A percentile compares a stretch with the other conserved stretches of the same genome.
Evolutionary conservation across 2,888 invertebrate genomes (phyloP).

Genomic region (Philaethria dido): DNA sequence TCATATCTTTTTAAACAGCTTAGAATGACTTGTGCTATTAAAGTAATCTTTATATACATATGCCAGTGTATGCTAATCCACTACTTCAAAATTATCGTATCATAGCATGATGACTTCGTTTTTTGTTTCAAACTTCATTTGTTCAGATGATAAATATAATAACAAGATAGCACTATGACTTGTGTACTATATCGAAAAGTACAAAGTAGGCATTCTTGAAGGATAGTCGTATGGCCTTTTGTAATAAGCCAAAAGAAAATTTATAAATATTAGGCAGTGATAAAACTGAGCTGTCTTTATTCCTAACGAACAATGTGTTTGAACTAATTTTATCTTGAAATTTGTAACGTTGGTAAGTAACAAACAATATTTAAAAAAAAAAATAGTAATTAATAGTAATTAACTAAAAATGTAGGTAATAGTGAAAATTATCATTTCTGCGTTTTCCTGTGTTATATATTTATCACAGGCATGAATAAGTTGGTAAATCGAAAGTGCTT

Average conservation of each 20-base stretch:
- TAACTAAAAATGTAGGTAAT: no score
- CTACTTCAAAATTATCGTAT: conserved; percentile 1
- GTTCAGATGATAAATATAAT: not conserved
- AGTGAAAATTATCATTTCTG: no score
- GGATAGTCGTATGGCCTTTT: not conserved
- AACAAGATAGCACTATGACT: not conserved
- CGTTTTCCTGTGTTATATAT: no score
- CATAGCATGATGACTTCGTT: not conserved
- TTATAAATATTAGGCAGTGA: not conserved
- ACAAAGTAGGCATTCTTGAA: not conserved
- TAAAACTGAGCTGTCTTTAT: not conserved
- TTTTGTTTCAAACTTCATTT: not conserved
- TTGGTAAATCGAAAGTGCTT: no score
- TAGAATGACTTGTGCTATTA: not conserved
- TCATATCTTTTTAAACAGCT: not conserved
- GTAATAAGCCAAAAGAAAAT: not conserved
- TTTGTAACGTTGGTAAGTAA: conserved; percentile 8
- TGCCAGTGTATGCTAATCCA: conserved; percentile 7
- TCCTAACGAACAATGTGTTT: not conserved
- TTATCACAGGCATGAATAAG: no score
- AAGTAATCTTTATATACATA: not conserved
- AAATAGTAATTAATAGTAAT: no score
- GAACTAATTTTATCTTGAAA: conserved; percentile 9
- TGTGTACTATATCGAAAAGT: not conserved
- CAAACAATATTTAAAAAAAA: not conserved